These are phyloP conservation scores for Zaprionus capensis DNA, from an alignment of 1,140 invertebrate genomes.

Conservation along the genomic window DNA sequence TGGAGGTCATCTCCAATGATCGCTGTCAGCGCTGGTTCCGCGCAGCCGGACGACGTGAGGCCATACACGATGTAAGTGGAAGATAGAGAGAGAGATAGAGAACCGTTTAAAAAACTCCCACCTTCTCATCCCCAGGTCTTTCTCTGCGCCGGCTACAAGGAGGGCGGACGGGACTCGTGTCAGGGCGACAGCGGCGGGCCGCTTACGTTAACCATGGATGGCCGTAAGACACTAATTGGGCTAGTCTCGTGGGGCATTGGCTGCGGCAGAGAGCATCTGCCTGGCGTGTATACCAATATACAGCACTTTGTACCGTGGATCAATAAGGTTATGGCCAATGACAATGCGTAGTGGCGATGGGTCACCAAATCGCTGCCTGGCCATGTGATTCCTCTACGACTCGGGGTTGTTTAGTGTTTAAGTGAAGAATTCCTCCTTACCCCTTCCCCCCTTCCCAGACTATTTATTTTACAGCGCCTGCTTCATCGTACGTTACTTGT, in stretches of 20 bases:
- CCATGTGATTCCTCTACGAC: slow-evolving; percentile 82
- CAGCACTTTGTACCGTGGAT: slow-evolving; percentile 97
- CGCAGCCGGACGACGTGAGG: slow-evolving; percentile 93
- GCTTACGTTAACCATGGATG: slow-evolving; percentile 91
- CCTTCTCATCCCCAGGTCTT: slow-evolving; percentile 85
- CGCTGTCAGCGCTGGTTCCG: slow-evolving; percentile 96
- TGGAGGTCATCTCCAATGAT: slow-evolving; percentile 96
- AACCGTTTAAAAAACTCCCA: too few relatives aligned
- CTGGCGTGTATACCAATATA: slow-evolving; percentile 95
- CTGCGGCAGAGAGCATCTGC: slow-evolving; percentile 94
- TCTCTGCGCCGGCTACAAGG: slow-evolving; percentile 95
- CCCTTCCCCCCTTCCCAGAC: neutral
- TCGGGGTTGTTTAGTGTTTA: slow-evolving; percentile 82
- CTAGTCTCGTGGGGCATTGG: slow-evolving; percentile 96
- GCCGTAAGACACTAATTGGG: slow-evolving; percentile 92
- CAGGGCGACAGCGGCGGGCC: slow-evolving; percentile 92
- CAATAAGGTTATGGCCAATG: slow-evolving; percentile 89
- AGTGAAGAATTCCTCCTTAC: slow-evolving; percentile 42
- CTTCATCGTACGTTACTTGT: slow-evolving; percentile 19
- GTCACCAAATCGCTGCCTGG: slow-evolving; percentile 50
- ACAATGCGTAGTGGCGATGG: slow-evolving; percentile 65
- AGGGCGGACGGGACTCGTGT: slow-evolving; percentile 86
- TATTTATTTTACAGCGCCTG: slow-evolving; percentile 65
- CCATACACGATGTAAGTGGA: slow-evolving; percentile 92
- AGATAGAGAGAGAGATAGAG: neutral